Evolutionary conservation across 2,888 invertebrate species (phyloP), one percentile per base, ranked within the genome.

Genomic region (Luffia ferchaultella): DNA sequence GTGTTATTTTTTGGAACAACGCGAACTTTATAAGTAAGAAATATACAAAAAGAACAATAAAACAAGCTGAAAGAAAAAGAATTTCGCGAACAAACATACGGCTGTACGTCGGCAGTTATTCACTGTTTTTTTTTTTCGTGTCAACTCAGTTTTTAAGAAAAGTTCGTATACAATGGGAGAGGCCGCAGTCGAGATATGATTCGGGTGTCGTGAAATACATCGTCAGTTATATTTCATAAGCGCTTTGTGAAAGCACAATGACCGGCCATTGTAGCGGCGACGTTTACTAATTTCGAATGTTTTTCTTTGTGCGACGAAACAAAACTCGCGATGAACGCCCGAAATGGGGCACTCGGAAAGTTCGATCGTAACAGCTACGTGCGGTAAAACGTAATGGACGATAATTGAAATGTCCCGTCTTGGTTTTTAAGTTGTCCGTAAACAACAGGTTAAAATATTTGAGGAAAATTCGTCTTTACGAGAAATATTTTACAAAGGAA

Each of bases 251-350:
- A 55, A 54, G 57, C 61, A 74, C 73, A 75, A 73, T 68, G 63
- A 30, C 30, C 60, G 53, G 55, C 61, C 55, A 67, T 73, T 75
- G 72, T 75, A 67, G 63, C 57, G 60, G 51, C 60, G 74, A 75
- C 73, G 71, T 73, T 65, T 72, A 74, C 72, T 73, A 73, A 74
- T 75, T 73, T 64, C 68, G 62, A 67, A 70, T 64, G 67, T 60
- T 62, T 60, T 62, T 60, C 61, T 62, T 65, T 65, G 64, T 62
- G 59, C 57, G 59, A 60, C 61, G 62, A 63, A 65, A 65, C 63
- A 62, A 61, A 63, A 62, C 62, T 62, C 59, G 59, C 56, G 60
- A 58, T 53, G 56, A 3, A 30, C 3, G 12, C n/a, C 30, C 30
- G 30, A 30, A 12, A 3, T 7, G 12, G 5, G 30, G 30, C 30